Conservation (phyloP, 2,888 invertebrate genomes). For the Hermaeophaga mercurialis region DNA sequence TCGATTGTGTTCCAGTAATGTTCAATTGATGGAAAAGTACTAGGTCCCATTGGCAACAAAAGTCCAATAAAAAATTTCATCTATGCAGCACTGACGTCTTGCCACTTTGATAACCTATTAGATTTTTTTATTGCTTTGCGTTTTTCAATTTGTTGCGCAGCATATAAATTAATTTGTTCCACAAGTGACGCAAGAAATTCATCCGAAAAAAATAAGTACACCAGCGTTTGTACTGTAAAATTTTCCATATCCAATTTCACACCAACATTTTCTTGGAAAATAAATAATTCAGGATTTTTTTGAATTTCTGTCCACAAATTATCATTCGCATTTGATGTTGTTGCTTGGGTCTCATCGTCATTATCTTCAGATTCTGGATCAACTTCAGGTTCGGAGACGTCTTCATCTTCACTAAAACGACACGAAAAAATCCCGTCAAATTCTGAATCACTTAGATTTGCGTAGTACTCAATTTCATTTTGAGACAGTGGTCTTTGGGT, state of each 20-base stretch:
- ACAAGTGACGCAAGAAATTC: slow-evolving; percentile 2
- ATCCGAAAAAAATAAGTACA: neutral
- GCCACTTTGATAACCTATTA: slow-evolving; percentile 12
- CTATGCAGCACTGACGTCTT: slow-evolving; percentile 14
- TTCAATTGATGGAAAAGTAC: slow-evolving; percentile 5
- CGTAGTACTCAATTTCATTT: no score
- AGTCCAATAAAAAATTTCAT: slow-evolving; percentile 3
- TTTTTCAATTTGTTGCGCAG: slow-evolving; percentile 16
- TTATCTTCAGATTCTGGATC: neutral
- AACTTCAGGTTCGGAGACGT: neutral
- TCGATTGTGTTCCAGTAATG: no score
- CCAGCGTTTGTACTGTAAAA: no score
- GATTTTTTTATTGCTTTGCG: slow-evolving; percentile 14
- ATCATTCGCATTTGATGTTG: no score
- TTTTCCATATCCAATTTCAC: no score
- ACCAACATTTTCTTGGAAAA: no score
- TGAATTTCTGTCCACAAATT: no score
- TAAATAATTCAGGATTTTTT: no score
- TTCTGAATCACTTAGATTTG: no score
- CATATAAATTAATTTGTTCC: slow-evolving; percentile 17
- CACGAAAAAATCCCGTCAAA: no score
- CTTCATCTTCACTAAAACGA: no score
- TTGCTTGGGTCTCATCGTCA: neutral
- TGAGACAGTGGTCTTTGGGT: no score
- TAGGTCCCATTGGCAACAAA: slow-evolving; percentile 3